Evolutionary conservation across 2,113 vertebrate genomes (phyloP).

Genomic region (Thryonomys swinderianus): DNA sequence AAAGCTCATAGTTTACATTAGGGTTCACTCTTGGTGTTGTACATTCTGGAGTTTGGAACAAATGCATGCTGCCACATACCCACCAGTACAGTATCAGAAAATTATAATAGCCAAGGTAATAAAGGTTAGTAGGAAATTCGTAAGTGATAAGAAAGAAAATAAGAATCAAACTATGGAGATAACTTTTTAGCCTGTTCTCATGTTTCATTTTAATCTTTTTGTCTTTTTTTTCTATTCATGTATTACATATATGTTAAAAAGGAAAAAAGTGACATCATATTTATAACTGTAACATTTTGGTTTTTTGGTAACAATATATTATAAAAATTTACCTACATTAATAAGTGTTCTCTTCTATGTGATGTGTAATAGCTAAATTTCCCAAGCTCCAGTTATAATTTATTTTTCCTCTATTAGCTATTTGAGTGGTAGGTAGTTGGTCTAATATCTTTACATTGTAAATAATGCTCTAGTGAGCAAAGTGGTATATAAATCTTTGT

Average conservation of each 20-base stretch:
- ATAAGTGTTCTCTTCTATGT: not conserved
- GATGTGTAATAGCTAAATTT: conserved; percentile 40
- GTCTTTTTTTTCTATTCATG: conserved; percentile 2
- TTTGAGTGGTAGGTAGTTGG: conserved; percentile 15
- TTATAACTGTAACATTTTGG: conserved; percentile 17
- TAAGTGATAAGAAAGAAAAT: conserved; percentile 22
- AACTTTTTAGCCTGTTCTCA: not conserved
- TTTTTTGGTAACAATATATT: conserved; percentile 22
- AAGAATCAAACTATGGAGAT: not conserved
- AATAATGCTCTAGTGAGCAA: conserved; percentile 7
- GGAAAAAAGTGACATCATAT: not conserved
- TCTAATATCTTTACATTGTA: conserved; percentile 42
- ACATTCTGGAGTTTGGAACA: not conserved
- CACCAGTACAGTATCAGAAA: not conserved
- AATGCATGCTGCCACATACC: not conserved
- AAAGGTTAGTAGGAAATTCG: conserved; percentile 8
- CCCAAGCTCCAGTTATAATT: not conserved
- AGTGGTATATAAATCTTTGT: conserved; percentile 29
- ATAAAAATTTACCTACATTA: not conserved
- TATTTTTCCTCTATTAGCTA: conserved; percentile 41
- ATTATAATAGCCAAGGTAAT: not conserved
- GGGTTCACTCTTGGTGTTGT: not conserved
- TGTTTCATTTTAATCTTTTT: conserved; percentile 42
- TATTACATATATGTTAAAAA: conserved; percentile 13
- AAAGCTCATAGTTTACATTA: not conserved